Evolutionary conservation across 2,113 vertebrate genomes (phyloP), one percentile per base, ranked within the genome.

Genomic region (Otolemur garnettii): DNA sequence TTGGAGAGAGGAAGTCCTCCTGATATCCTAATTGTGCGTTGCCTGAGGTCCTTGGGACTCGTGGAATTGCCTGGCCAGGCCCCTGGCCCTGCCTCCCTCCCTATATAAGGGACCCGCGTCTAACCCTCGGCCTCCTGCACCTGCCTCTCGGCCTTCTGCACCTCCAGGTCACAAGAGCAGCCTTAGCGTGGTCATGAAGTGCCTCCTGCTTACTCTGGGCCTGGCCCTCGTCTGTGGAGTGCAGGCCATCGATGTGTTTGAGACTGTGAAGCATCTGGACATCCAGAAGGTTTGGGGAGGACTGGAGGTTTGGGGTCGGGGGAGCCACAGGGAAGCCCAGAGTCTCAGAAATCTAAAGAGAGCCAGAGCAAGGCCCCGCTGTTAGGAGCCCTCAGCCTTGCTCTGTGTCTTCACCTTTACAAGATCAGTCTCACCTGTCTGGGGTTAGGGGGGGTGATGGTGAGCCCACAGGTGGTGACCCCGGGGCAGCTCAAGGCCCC

Each of bases 111-210:
- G 5, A 33, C 45, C 26, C 0, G 0, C 6, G 26, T 50, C 75
- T 3, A 0, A 24, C 0, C 18, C 42, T 22, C 1, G 0, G 60
- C 83, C 68, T 28, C 21, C 26, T 30, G 21, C 45, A 2, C 15
- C 50, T 45, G 38, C 38, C 38, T 38, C 42, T 22, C 1, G 0
- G 60, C 83, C 68, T 28, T 15, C 33, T 30, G 21, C 45, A 2
- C 15, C 50, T 45, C 62, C 0, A 2, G 64, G n/a, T 90, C 85
- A 53, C 55, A 21, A 38, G 77, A 0, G 0, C 10, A 4, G 3
- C 33, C 12, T 0, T 1, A 4, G 78, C 75, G 0, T 77, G 33
- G 59, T 57, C 87, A 53, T 83, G 82, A 64, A 4, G 69, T 15
- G 35, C 2, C 42, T 87, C 83, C 69, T 66, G 77, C 82, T 83